A percentile compares a stretch with the other conserved stretches of the same genome.
Conservation (phyloP, 2,888 invertebrate species). For the Drosophila robusta region DNA sequence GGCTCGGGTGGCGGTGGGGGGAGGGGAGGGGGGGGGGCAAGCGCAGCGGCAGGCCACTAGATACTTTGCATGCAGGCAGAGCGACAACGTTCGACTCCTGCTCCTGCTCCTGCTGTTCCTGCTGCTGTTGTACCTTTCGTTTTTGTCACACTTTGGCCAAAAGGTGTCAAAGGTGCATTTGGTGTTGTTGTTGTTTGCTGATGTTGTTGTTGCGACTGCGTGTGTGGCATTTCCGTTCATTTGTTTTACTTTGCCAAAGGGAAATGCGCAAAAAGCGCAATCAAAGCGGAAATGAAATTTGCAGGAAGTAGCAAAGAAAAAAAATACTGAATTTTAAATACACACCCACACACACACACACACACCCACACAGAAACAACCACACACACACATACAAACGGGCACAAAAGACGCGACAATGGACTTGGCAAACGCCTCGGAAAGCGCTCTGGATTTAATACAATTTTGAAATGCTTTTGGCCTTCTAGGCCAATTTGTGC, state of each 20-base stretch:
- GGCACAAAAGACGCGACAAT: slow-evolving; percentile 49
- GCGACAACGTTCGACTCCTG: slow-evolving; percentile 36
- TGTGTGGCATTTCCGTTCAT: slow-evolving; percentile 80
- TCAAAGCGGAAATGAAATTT: slow-evolving; percentile 81
- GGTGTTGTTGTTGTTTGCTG: slow-evolving; percentile 39
- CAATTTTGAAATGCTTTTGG: slow-evolving; percentile 75
- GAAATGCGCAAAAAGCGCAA: slow-evolving; percentile 79
- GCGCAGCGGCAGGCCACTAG: slow-evolving; percentile 40
- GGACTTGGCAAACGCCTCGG: slow-evolving; percentile 39
- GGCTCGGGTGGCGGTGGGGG: too few species aligned
- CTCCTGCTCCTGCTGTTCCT: slow-evolving; percentile 8
- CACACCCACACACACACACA: slow-evolving; percentile 40
- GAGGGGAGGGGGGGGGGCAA: not conserved
- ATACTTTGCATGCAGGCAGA: slow-evolving; percentile 73
- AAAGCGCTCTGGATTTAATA: slow-evolving; percentile 71
- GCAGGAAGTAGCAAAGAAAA: slow-evolving; percentile 69
- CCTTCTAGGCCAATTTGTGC: slow-evolving; percentile 70
- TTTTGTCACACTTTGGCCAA: slow-evolving; percentile 75
- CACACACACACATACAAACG: slow-evolving; percentile 2
- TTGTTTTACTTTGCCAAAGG: slow-evolving; percentile 74
- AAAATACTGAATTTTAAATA: slow-evolving; percentile 62
- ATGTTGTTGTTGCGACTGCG: slow-evolving; percentile 54
- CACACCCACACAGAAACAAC: slow-evolving; percentile 8
- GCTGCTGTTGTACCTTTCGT: slow-evolving; percentile 36
- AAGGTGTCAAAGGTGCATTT: slow-evolving; percentile 78